phyloP scores from a whole-genome alignment of 1,140 invertebrate species.

The Manduca sexta region DNA sequence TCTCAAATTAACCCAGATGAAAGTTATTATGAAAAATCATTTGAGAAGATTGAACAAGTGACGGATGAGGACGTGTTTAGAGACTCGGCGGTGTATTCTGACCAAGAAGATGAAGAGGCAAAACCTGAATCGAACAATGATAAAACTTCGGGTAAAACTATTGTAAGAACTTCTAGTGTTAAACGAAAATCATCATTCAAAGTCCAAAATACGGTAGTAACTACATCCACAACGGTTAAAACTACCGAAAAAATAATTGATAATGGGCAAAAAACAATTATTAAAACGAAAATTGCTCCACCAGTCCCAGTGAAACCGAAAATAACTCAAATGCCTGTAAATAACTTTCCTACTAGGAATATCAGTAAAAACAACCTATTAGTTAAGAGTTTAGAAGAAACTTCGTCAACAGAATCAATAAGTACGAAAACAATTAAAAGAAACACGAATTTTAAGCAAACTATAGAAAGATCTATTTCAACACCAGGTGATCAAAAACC shows the following conservation, averaged over 20 bases:
- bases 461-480: constrained; percentile 36
- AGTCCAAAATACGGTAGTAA: constrained; percentile 31
- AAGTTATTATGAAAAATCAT: constrained; percentile 83
- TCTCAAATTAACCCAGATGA: constrained; percentile 66
- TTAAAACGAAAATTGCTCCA: constrained; percentile 56
- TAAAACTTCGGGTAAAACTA: constrained; percentile 36
- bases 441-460: constrained; percentile 33
- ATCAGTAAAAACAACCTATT: constrained; percentile 24
- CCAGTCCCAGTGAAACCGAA: constrained; percentile 67
- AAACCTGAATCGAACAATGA: constrained; percentile 24
- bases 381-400: constrained; percentile 29
- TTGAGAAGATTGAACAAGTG: constrained; percentile 81
- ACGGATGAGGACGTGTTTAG: constrained; percentile 81
- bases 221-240: constrained; percentile 12
- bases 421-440: constrained; percentile 39
- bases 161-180: constrained; percentile 43
- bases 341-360: constrained; percentile 28
- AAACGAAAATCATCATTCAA: constrained; percentile 42
- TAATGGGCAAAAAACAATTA: constrained; percentile 11
- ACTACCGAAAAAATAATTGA: constrained; percentile 2
- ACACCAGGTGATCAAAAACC: constrained; percentile 28
- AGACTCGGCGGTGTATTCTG: constrained; percentile 90
- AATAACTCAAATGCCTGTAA: constrained; percentile 36
- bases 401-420: constrained; percentile 38
- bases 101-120: constrained; percentile 69